Evolutionary conservation across 2,888 invertebrate genomes (phyloP).

Genomic region (Caenorhabditis panamensis): DNA sequence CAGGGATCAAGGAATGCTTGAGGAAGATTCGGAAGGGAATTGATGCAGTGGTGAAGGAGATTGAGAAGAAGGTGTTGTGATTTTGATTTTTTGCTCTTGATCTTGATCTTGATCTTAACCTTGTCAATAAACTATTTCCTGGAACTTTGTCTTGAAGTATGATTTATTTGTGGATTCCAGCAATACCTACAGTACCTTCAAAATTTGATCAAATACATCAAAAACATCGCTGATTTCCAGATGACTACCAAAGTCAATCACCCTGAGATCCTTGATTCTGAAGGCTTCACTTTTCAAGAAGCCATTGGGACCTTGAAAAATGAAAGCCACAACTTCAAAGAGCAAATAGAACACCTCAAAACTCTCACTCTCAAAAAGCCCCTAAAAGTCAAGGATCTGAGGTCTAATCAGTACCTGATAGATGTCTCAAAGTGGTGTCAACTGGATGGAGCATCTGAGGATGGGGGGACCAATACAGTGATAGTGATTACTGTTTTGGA

Average conservation of each 20-base stretch:
- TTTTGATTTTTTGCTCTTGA: neutral
- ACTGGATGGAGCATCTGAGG: neutral
- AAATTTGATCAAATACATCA: no score
- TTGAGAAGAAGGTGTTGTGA: conserved; percentile 13
- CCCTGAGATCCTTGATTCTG: conserved; percentile 5
- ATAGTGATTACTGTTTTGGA: conserved; percentile 12
- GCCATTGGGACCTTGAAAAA: conserved; percentile 21
- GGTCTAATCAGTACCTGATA: conserved; percentile 27
- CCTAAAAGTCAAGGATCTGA: conserved; percentile 35
- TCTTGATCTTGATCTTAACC: no score
- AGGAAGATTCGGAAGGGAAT: conserved; percentile 14
- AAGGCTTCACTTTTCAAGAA: conserved; percentile 36
- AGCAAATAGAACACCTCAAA: neutral
- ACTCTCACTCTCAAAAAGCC: neutral
- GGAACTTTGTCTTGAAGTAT: no score
- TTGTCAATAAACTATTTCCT: no score
- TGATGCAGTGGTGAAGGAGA: conserved; percentile 9
- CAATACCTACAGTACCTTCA: no score
- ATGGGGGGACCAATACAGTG: conserved; percentile 35
- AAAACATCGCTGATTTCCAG: no score
- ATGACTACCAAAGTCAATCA: no score
- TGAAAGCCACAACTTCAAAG: neutral
- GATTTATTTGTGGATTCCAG: no score
- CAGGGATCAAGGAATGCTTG: conserved; percentile 4
- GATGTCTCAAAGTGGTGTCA: conserved; percentile 23